phyloP scores from a whole-genome alignment of 2,797 vertebrate species.

The Eulemur rubriventer region DNA sequence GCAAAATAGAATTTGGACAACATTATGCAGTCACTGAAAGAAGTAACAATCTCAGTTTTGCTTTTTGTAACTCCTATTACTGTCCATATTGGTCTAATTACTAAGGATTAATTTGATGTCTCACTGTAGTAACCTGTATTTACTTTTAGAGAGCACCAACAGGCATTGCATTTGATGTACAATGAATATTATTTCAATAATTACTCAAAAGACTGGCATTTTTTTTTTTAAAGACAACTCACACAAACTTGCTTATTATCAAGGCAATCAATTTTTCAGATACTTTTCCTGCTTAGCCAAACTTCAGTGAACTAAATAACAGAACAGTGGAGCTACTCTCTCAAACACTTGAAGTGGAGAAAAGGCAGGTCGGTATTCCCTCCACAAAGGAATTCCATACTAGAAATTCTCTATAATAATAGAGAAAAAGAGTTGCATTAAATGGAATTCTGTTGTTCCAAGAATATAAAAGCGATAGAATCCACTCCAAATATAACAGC shows the following conservation, averaged over 20 bases:
- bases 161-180: not conserved
- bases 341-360: not conserved
- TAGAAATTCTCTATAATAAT: slow-evolving; percentile 30
- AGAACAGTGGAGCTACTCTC: not conserved
- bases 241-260: slow-evolving; percentile 36
- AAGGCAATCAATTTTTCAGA: slow-evolving; percentile 31
- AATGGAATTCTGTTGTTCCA: slow-evolving; percentile 11
- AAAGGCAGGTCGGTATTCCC: not conserved
- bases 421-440: not conserved
- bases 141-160: not conserved
- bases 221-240: not conserved
- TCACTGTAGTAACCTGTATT: slow-evolving; percentile 73
- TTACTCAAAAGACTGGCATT: not conserved
- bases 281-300: not conserved
- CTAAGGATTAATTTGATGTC: slow-evolving; percentile 73
- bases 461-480: slow-evolving; percentile 35
- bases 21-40: slow-evolving; percentile 75
- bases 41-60: slow-evolving; percentile 68
- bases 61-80: slow-evolving; percentile 81
- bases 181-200: slow-evolving; percentile 29
- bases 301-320: not conserved
- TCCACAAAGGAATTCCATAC: not conserved
- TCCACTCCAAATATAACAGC: slow-evolving; percentile 25
- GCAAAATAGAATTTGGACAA: slow-evolving; percentile 74
- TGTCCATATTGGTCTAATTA: slow-evolving; percentile 72